Evolutionary conservation across 2,113 vertebrate genomes (phyloP), one percentile per base, ranked within the genome.

Genomic region (Desmodus rotundus): DNA sequence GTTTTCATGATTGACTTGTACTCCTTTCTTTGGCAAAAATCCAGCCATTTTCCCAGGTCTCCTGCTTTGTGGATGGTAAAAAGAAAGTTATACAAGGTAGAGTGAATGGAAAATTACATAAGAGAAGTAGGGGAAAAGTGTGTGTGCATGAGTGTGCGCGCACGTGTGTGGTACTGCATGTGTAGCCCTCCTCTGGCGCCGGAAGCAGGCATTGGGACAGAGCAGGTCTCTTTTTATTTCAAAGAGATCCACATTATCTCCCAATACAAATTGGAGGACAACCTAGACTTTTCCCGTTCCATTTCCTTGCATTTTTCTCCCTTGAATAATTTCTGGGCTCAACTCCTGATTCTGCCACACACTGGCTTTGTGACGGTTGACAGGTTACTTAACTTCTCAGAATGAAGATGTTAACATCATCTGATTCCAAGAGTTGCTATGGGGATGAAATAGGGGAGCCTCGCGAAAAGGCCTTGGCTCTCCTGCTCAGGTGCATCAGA

Each of bases 251-350:
- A 68, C 22, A 36, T 54, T 58, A 73, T 45, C 82, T 93, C 68
- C 13, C 68, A 93, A 83, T 31, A 87, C 58, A 90, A 80, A 91
- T 15, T n/a, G 1, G 36, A 78, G 73, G 36, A 22, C 38, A 67
- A 83, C 2, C 1, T 22, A 56, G 20, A 70, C 10, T 1, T 41
- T 83, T 54, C 28, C 31, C 45, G n/a, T 92, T 81, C 81, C 61
- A 33, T 16, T 50, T 88, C 7, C 47, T 84, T 86, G 41, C 17
- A 88, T 90, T 83, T 83, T 94, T 47, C 54, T 78, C n/a, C 52
- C 68, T 67, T 47, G 70, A 96, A 43, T 91, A 87, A 73, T 82
- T 87, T 78, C 68, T 56, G 52, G 67, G 33, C 56, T 89, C 90
- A 43, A 52, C 26, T 67, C 72, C 16, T 36, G 24, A 81, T 73